Percentiles rank a stretch among this genome's conserved stretches.
These are phyloP conservation scores for Pangasius djambal DNA, from an alignment of 2,797 vertebrate genomes.

Conservation along the genomic window DNA sequence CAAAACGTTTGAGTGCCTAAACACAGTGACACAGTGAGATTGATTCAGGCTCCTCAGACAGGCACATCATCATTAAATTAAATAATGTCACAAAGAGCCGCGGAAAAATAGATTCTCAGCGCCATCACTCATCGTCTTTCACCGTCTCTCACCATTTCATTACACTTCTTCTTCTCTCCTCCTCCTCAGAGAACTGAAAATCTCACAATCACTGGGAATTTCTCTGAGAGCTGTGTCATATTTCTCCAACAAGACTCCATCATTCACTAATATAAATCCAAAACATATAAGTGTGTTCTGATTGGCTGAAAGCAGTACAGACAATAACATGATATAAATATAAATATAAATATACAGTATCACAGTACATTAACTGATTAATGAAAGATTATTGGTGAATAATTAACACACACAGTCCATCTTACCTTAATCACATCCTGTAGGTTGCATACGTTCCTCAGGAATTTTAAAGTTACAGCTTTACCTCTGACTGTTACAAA, in stretches of 20 bases:
- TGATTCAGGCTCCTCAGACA: slow-evolving; percentile 60
- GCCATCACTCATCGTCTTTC: slow-evolving; percentile 36
- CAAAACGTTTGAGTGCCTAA: slow-evolving; percentile 50
- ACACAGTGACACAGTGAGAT: slow-evolving; percentile 62
- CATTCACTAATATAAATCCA: not conserved
- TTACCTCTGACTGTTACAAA: too few relatives aligned
- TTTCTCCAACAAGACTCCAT: slow-evolving; percentile 4
- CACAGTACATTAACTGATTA: too few relatives aligned
- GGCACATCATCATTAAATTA: slow-evolving; percentile 59
- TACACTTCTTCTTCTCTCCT: slow-evolving; percentile 2
- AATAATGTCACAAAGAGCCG: slow-evolving; percentile 57
- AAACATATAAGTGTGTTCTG: not conserved
- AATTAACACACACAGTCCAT: too few relatives aligned
- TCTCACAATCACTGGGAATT: not conserved
- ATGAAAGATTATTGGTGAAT: not conserved
- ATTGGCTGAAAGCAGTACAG: not conserved
- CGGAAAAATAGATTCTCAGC: slow-evolving; percentile 73
- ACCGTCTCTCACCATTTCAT: slow-evolving; percentile 16
- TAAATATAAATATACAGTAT: not conserved
- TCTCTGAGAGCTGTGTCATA: not conserved
- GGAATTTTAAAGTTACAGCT: too few relatives aligned
- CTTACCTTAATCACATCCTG: not conserved
- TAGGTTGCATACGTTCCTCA: not conserved
- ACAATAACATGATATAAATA: not conserved
- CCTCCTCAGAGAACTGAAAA: slow-evolving; percentile 10